These are phyloP conservation scores for Octodon degus DNA, from an alignment of 2,113 vertebrate species.

Conservation along the genomic window DNA sequence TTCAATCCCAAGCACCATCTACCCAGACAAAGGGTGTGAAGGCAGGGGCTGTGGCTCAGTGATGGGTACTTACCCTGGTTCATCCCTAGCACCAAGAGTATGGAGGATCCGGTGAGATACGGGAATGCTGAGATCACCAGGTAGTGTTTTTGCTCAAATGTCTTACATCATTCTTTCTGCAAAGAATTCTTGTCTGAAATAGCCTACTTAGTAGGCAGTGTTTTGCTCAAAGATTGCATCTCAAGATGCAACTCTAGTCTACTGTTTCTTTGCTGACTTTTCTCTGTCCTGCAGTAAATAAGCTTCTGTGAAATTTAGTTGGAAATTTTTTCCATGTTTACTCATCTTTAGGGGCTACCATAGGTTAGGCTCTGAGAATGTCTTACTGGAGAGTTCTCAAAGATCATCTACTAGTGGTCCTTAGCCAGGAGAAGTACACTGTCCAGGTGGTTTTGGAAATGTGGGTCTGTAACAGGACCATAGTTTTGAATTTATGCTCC, in stretches of 20 bases:
- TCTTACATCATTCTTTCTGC: constrained; percentile 32
- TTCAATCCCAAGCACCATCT: not conserved
- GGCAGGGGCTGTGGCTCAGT: not conserved
- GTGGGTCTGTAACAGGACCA: not conserved
- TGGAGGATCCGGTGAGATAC: not conserved
- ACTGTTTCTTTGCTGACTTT: not conserved
- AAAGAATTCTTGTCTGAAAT: constrained; percentile 45
- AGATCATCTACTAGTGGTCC: not conserved
- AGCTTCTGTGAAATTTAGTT: not conserved
- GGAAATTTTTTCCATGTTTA: constrained; percentile 7
- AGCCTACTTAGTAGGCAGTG: not conserved
- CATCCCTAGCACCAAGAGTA: not conserved
- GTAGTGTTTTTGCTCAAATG: not conserved
- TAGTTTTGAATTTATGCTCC: not conserved
- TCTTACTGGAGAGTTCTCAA: constrained; percentile 1
- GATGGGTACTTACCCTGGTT: not conserved
- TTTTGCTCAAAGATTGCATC: constrained; percentile 23
- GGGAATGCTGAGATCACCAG: not conserved
- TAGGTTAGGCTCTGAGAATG: constrained; percentile 10
- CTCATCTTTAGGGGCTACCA: not conserved
- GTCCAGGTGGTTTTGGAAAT: not conserved
- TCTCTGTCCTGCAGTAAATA: not conserved
- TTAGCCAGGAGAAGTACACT: not conserved
- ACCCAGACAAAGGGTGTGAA: not conserved
- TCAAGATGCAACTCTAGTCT: not conserved